Base-by-base conservation (phyloP, 2,888 invertebrate species). In the Hypena proboscidalis region DNA sequence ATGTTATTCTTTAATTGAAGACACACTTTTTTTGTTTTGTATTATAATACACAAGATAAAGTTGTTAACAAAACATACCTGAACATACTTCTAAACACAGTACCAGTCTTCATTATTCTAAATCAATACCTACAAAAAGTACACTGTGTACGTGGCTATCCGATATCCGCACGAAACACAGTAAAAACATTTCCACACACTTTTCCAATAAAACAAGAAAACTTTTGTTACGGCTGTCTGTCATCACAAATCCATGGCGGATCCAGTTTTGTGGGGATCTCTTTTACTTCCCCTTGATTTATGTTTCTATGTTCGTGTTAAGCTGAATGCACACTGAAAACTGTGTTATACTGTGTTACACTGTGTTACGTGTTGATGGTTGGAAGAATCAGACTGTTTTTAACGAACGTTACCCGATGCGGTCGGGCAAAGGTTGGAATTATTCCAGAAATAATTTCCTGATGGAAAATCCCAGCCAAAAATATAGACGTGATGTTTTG, bases 171-270 rank as follows among this genome's bases (percentile, higher is more conserved):
- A 38, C 53, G 47, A 53, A 61, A 58, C 26, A 34, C 27, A 35
- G 49, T 67, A 52, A 55, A 67, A 67, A 62, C 52, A 48, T 52
- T 49, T 54, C 42, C 26, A 25, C 41, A 58, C 55, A 69, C 63
- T 67, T 67, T 63, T 55, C 63, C 42, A 67, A 73, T 72, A 73
- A 70, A 74, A 70, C 66, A 64, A 56, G 31, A 3, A 65, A 73
- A 74, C 61, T 74, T 73, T 67, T 62, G 61, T 62, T 55, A 59
- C 65, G 55, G 51, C 47, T 72, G 69, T 69, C 68, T 72, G 64
- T 75, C 73, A 71, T 68, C 58, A 56, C 54, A 56, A 57, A 70
- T 64, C 62, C 54, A 58, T 46, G 58, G 52, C 33, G 49, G 36
- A 56, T 45, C 29, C 51, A 42, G 43, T 53, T 55, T 62, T 64